These are phyloP conservation scores for Ranitomeya variabilis DNA, from an alignment of 2,113 vertebrate species.

Conservation along the genomic window DNA sequence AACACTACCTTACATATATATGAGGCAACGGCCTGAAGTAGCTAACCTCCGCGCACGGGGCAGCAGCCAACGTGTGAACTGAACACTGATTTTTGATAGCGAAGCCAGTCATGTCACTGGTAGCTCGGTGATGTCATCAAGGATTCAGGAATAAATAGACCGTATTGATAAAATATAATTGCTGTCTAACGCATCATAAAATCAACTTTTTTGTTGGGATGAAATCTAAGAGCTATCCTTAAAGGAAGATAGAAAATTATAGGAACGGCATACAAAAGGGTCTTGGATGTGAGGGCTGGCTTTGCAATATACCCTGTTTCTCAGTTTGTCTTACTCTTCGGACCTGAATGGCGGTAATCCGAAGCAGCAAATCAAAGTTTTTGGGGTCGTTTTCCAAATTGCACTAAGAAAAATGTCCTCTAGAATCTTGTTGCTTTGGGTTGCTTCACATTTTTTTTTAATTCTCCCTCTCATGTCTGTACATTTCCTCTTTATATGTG, in stretches of 20 bases:
- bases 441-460: background rate
- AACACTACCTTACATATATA: background rate
- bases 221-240: background rate
- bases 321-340: background rate
- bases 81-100: background rate
- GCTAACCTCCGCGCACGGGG: background rate
- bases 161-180: background rate
- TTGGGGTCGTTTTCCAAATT: background rate
- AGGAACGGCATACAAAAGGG: background rate
- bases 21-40: background rate
- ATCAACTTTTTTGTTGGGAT: background rate
- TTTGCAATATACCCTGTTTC: background rate
- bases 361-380: background rate
- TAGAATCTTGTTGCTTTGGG: conserved; percentile 11
- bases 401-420: background rate
- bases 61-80: background rate
- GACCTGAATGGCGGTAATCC: background rate
- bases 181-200: background rate
- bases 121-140: background rate
- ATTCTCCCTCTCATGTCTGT: background rate
- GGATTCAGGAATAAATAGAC: background rate
- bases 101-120: background rate
- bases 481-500: conserved; percentile 36
- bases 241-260: background rate
- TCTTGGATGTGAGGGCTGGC: background rate